Evolutionary conservation across 2,888 invertebrate genomes (phyloP), one percentile per base, ranked within the genome.

Genomic region (Sarcophaga rosellei): DNA sequence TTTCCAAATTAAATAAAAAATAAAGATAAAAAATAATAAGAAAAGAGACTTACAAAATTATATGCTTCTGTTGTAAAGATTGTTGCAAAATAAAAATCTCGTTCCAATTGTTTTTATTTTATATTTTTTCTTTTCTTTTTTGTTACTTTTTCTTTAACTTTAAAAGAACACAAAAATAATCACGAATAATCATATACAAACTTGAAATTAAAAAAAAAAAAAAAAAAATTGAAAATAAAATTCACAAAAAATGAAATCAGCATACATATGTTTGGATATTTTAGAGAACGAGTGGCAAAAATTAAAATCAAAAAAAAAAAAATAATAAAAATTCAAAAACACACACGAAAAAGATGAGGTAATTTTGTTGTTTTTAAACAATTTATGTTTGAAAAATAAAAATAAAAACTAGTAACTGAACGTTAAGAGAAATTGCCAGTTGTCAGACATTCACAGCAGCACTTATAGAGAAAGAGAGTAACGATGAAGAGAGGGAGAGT

Each of bases 311-410:
- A 78, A 70, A 35, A 78, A 70, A 73, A 61, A 78, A 53, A 69
- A 68, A 76, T 74, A 62, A 63, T 72, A 65, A 57, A n/a, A 35
- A 53, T 47, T 61, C 21, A 65, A 45, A 79, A 23, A 74, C 81
- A 84, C 73, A 81, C 75, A 69, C 74, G 68, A 63, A 68, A 77
- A 84, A 87, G 89, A 89, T 89, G 89, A 89, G 89, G 89, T 89
- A 89, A 89, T 89, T 87, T 86, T 80, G 85, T 86, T 87, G 88
- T 78, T 88, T 89, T 88, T 87, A 88, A 88, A 78, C 83, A 88
- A 89, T 88, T 79, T 84, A 75, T 83, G 68, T 72, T 81, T 47
- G 61, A 75, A 53, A 53, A 15, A 47, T 76, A 75, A 61, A 80
- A 35, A 35, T 35, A 65, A 84, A 75, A 76, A 66, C 44, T 77